Evolutionary conservation across 2,888 invertebrate genomes (phyloP).

Genomic region (Cantharis rufa): DNA sequence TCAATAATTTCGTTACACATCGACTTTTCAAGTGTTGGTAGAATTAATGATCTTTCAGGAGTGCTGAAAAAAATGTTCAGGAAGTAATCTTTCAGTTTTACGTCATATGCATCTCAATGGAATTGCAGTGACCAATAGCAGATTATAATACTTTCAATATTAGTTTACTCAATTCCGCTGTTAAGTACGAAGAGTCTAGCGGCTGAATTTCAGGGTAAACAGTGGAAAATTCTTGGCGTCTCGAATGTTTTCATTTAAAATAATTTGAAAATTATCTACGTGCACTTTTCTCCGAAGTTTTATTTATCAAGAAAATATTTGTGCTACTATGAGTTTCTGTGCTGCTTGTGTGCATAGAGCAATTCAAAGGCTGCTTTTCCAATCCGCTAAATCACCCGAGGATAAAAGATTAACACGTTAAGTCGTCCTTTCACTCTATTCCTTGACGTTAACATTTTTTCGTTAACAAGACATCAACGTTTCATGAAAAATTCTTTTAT

Average conservation of each 20-base stretch:
- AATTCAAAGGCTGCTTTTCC: slow-evolving; percentile 14
- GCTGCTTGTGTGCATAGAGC: background rate
- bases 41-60: background rate
- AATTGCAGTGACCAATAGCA: too few species aligned
- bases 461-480: slow-evolving; percentile 31
- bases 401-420: slow-evolving; percentile 19
- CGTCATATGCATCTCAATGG: too few species aligned
- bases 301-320: background rate
- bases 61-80: background rate
- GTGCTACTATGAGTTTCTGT: background rate
- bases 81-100: background rate
- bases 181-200: background rate
- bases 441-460: slow-evolving; percentile 32
- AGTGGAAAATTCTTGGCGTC: background rate
- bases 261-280: background rate
- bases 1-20: background rate
- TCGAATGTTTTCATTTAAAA: background rate
- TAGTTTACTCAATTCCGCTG: too few species aligned
- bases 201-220: background rate
- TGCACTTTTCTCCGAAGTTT: background rate
- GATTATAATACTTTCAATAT: too few species aligned
- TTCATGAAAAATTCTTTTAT: slow-evolving; percentile 28
- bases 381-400: slow-evolving; percentile 25
- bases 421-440: slow-evolving; percentile 23
- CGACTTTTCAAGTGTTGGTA: background rate